Percentiles rank a stretch among this genome's conserved stretches.
Evolutionary conservation across 2,797 vertebrate species (phyloP).

Genomic region (Chelon labrosus): DNA sequence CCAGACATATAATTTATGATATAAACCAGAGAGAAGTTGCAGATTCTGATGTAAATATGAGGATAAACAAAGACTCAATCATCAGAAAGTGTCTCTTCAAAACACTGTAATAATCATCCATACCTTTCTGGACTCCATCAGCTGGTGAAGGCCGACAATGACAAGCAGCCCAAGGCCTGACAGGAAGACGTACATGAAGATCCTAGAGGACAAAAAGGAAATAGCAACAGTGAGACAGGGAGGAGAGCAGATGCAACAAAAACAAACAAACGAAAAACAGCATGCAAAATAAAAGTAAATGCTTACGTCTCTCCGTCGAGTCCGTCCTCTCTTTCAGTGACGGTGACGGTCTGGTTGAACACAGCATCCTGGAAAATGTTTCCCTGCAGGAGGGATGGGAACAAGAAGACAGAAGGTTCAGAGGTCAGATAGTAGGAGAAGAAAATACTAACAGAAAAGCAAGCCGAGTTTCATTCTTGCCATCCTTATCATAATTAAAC

Average conservation of each 20-base stretch:
- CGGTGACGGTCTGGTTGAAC: conserved; percentile 98
- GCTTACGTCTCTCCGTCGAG: conserved; percentile 96
- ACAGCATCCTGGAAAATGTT: conserved; percentile 97
- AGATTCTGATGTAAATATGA: too few relatives aligned
- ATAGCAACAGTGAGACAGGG: too few relatives aligned
- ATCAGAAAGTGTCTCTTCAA: too few relatives aligned
- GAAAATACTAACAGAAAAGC: too few relatives aligned
- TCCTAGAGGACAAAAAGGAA: conserved; percentile 78
- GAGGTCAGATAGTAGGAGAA: neutral
- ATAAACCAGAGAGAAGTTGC: too few relatives aligned
- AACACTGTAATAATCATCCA: neutral
- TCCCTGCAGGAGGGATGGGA: conserved; percentile 80
- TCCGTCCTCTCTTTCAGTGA: conserved; percentile 95
- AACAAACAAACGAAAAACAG: too few relatives aligned
- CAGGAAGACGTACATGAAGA: conserved; percentile 98
- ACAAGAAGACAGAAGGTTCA: neutral
- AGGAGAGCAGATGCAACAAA: too few relatives aligned
- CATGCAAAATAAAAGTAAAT: fast-evolving
- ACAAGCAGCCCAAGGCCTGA: conserved; percentile 94
- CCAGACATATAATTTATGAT: neutral
- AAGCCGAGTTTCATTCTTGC: too few relatives aligned
- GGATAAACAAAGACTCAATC: too few relatives aligned
- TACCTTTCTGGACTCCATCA: conserved; percentile 97
- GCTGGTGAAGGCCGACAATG: conserved; percentile 94
- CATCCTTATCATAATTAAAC: too few relatives aligned